Base-by-base conservation (phyloP, 2,113 vertebrate genomes). In the Nipponia nippon region DNA sequence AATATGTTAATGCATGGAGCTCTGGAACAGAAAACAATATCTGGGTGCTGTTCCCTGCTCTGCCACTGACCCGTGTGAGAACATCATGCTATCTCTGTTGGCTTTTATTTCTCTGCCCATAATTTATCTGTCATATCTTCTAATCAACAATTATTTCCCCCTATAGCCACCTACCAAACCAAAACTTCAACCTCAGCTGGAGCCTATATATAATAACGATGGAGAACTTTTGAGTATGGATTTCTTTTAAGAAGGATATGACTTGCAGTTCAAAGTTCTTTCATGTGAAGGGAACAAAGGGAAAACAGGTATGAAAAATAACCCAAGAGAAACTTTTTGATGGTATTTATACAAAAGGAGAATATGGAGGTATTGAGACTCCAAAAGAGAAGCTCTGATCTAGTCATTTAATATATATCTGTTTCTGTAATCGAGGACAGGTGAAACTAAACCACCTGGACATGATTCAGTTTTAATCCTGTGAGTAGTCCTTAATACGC, bases 141-240 rank as follows among this genome's bases (percentile, higher is more conserved):
- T 42, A 30, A 70, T 17, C 58, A 75, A 18, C 21, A 46, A 16
- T 46, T 47, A 34, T 59, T 91, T 82, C 47, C 71, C 63, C 38
- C 59, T 75, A 5, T 22, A 83, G 36, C 25, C 18, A 66, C 69
- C 4, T 38, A 49, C 30, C 6, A 29, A 76, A 16, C 1, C 56
- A 42, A 49, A 90, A 76, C 21, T 79, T 49, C 30, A 63, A 30
- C 63, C 25, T 59, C 81, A 56, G n/a, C 63, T 61, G 58, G 36
- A 85, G 69, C 69, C 55, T 47, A 0, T 21, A 0, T 1, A 1
- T 9, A 40, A 6, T 2, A n/a, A 58, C 0, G 0, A 29, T 10
- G 14, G 63, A 36, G 62, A 27, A 50, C 53, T 83, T 20, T 27
- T n/a, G 77, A 38, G 26, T 17, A 16, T 12, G 67, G 87, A 91